A percentile compares a stretch with the other conserved stretches of the same genome.
Conservation (phyloP, 1,140 invertebrate species). For the Calosoma granatense region DNA sequence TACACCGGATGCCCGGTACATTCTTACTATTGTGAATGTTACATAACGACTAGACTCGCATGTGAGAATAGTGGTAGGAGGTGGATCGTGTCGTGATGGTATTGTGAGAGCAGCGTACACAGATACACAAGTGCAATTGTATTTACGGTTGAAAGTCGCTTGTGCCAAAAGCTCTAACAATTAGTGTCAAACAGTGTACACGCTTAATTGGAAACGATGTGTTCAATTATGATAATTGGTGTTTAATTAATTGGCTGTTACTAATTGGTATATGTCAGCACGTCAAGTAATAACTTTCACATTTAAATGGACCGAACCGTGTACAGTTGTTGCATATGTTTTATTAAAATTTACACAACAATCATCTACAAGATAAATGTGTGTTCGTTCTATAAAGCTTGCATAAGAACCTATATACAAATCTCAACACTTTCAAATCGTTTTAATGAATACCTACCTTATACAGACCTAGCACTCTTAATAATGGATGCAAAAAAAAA, state of each 20-base stretch:
- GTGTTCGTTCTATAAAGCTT: too few relatives aligned
- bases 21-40: neutral
- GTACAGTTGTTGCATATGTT: too few relatives aligned
- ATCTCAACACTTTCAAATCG: too few relatives aligned
- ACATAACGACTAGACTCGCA: neutral
- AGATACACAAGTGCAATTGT: neutral
- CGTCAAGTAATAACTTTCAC: constrained; percentile 12
- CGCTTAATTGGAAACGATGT: constrained; percentile 34
- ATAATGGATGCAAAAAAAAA: too few relatives aligned
- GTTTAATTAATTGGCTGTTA: constrained; percentile 32
- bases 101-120: neutral
- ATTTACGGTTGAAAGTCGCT: constrained; percentile 14
- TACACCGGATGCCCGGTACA: neutral
- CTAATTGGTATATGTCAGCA: constrained; percentile 23
- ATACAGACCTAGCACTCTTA: too few relatives aligned
- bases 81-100: neutral
- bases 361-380: too few relatives aligned
- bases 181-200: constrained; percentile 30
- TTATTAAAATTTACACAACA: too few relatives aligned
- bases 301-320: too few relatives aligned
- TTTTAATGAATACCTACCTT: too few relatives aligned
- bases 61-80: neutral
- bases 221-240: constrained; percentile 34
- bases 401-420: too few relatives aligned
- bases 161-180: constrained; percentile 16